Conservation (phyloP, 2,888 invertebrate species). For the Drosophila flavopinicola region DNA sequence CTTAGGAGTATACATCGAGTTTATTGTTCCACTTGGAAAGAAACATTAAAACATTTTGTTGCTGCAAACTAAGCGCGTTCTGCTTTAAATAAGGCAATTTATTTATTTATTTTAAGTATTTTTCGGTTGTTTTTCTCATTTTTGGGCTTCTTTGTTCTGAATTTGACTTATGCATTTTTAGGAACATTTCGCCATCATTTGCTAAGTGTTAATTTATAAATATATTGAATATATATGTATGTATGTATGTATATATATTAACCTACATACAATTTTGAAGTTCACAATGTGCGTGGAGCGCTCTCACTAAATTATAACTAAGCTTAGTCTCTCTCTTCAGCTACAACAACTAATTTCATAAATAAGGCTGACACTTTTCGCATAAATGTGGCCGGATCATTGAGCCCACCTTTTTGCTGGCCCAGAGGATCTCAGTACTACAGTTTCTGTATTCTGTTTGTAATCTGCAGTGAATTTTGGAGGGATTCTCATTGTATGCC, state of each 20-base stretch:
- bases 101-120: slow-evolving; percentile 14
- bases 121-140: slow-evolving; percentile 2
- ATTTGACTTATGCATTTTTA: slow-evolving; percentile 51
- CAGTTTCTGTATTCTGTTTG: slow-evolving; percentile 28
- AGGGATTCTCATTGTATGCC: slow-evolving; percentile 56
- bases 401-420: slow-evolving; percentile 27
- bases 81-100: slow-evolving; percentile 74
- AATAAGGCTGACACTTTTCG: slow-evolving; percentile 69
- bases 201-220: slow-evolving; percentile 52
- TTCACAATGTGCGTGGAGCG: slow-evolving; percentile 9
- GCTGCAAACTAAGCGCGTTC: slow-evolving; percentile 75
- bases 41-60: slow-evolving; percentile 47
- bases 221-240: slow-evolving; percentile 51
- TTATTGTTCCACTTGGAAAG: slow-evolving; percentile 33
- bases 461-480: slow-evolving; percentile 55
- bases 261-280: slow-evolving; percentile 52
- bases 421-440: slow-evolving; percentile 52
- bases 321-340: slow-evolving; percentile 58
- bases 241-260: slow-evolving; percentile 20
- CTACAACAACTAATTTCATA: slow-evolving; percentile 75
- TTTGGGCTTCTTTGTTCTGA: slow-evolving; percentile 23
- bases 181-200: slow-evolving; percentile 70
- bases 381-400: slow-evolving; percentile 33
- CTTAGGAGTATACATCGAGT: slow-evolving; percentile 42
- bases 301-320: slow-evolving; percentile 73